A percentile compares a stretch with the other conserved stretches of the same genome.
phyloP scores from a whole-genome alignment of 2,888 invertebrate species.

The Tyria jacobaeae region DNA sequence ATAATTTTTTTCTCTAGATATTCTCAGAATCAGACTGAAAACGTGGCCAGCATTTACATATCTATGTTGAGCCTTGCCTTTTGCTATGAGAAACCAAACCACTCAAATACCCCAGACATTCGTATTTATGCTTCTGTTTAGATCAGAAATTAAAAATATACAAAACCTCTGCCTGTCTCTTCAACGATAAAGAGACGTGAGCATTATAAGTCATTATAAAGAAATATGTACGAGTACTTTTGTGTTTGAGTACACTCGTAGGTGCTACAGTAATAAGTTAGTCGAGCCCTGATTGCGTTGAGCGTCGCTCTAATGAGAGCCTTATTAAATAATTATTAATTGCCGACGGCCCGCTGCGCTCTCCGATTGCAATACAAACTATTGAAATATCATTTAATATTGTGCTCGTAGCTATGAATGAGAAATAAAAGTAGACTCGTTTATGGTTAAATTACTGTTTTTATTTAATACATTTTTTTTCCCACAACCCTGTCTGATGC shows the following conservation, averaged over 20 bases:
- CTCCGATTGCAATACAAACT: slow-evolving; percentile 59
- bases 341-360: slow-evolving; percentile 67
- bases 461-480: not conserved
- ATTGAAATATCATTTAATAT: slow-evolving; percentile 60
- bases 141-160: too few species aligned
- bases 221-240: slow-evolving; percentile 23
- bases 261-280: slow-evolving; percentile 55
- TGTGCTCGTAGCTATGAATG: slow-evolving; percentile 22
- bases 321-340: slow-evolving; percentile 78
- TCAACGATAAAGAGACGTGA: too few species aligned
- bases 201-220: too few species aligned
- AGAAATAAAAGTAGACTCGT: slow-evolving; percentile 8
- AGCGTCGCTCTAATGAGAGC: slow-evolving; percentile 64
- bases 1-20: too few species aligned
- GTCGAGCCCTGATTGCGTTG: slow-evolving; percentile 54
- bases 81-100: too few species aligned
- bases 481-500: not conserved
- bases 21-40: too few species aligned
- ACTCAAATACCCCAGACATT: too few species aligned
- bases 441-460: slow-evolving; percentile 11
- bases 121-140: too few species aligned
- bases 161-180: too few species aligned
- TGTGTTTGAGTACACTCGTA: slow-evolving; percentile 25
- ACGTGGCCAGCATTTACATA: too few species aligned
- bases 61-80: too few species aligned